Evolutionary conservation across 2,888 invertebrate species (phyloP), one percentile per base, ranked within the genome.

Genomic region (Caenorhabditis panamensis): DNA sequence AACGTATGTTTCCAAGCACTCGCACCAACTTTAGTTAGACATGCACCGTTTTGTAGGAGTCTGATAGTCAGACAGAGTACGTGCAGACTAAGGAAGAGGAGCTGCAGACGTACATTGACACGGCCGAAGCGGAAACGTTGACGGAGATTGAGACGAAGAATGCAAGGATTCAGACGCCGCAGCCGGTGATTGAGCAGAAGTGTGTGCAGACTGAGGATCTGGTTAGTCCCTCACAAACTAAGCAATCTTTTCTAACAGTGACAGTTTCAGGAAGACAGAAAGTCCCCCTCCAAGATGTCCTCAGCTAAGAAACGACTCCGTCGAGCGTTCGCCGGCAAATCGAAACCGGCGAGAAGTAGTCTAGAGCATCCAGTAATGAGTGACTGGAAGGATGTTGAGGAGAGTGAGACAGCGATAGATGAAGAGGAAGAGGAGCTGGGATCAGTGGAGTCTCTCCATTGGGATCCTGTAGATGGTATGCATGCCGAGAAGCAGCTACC

Each of bases 401-500:
- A 75, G 58, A 72, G 72, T 18, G 79, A 78, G 18, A 76, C 63
- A 28, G 72, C 67, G 18, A 49, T 41, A n/a, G 79, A 69, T 24
- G 85, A 82, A 16, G 83, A 83, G n/a, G 76, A 64, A 20, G 83
- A 85, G 49, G 84, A 82, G 16, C 79, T 72, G 11, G 87, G 82
- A 56, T 83, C 84, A 9, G 84, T 82, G 9, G 87, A 87, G 66
- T 80, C 80, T 24, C 79, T 89, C 18, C 88, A 90, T 82, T 90
- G 90, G 90, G 89, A 90, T 71, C 90, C 90, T 24, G 69, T 83
- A 0, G 81, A 85, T 58, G 91, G 91, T 26, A 82, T 91, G 86
- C 91, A 91, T 75, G 91, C 91, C 11, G 91, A 91, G 82, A 88
- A 88, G 62, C 91, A 91, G 71, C 73, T 86, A 53, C 87, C 88